Percentiles rank a stretch among this genome's conserved stretches.
These are phyloP conservation scores for Ceratosolen solmsi DNA, from an alignment of 1,140 invertebrate species.

Conservation along the genomic window DNA sequence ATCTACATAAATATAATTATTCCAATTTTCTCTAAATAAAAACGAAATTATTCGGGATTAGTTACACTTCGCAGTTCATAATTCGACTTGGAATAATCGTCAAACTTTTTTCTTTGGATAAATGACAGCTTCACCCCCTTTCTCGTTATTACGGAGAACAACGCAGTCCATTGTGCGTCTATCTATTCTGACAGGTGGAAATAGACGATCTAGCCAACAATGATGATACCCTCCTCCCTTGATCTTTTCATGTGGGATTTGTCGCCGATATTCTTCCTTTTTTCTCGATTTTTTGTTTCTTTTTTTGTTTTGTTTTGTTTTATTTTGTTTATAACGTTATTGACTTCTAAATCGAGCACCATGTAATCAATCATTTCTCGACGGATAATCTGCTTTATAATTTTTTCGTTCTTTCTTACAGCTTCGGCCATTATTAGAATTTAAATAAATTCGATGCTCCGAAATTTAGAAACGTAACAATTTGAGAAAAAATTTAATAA, in stretches of 20 bases:
- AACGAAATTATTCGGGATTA: background rate
- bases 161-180: constrained; percentile 63
- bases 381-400: background rate
- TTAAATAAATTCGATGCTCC: no score
- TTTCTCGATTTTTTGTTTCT: constrained; percentile 20
- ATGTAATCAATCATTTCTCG: constrained; percentile 35
- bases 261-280: constrained; percentile 47
- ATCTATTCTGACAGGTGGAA: constrained; percentile 68
- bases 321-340: no score
- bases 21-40: background rate
- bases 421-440: no score
- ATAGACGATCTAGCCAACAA: constrained; percentile 66
- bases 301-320: constrained; percentile 1
- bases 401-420: background rate
- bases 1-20: background rate
- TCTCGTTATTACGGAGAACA: constrained; percentile 58
- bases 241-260: constrained; percentile 57
- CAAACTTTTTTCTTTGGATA: constrained; percentile 58
- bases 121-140: constrained; percentile 51
- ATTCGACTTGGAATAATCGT: constrained; percentile 62
- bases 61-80: constrained; percentile 57
- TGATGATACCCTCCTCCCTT: constrained; percentile 58
- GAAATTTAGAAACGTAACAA: no score
- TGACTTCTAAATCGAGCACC: constrained; percentile 7
- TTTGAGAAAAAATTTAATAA: no score